Percentiles rank a stretch among this genome's conserved stretches.
Evolutionary conservation across 2,797 vertebrate species (phyloP).

Genomic region (Melopsittacus undulatus): DNA sequence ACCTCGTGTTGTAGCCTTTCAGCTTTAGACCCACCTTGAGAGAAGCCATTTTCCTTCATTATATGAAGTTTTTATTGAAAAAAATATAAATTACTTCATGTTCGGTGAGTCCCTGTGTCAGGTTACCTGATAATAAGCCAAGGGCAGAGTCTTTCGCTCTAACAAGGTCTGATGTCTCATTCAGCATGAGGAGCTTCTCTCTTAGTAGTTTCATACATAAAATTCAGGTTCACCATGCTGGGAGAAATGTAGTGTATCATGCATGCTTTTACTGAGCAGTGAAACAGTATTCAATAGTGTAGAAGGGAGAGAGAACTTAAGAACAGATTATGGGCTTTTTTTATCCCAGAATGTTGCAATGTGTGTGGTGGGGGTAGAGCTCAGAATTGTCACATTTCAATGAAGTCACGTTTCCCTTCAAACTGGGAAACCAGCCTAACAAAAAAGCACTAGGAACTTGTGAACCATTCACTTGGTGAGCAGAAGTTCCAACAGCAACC

Average conservation of each 20-base stretch:
- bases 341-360: neutral
- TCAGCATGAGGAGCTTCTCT: neutral
- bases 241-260: neutral
- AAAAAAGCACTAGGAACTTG: fast-evolving
- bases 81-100: neutral
- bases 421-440: neutral
- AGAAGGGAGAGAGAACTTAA: neutral
- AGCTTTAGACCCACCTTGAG: neutral
- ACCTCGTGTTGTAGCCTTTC: neutral
- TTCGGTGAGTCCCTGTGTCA: neutral
- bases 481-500: neutral
- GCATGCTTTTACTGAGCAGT: neutral
- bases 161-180: neutral
- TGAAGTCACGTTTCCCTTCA: neutral
- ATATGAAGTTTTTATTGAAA: neutral
- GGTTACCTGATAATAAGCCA: neutral
- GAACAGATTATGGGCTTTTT: neutral
- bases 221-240: neutral
- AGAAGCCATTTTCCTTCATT: neutral
- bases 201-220: neutral
- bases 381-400: neutral
- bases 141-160: neutral
- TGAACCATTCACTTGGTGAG: fast-evolving
- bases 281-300: neutral
- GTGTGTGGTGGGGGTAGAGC: neutral